Evolutionary conservation across 2,113 vertebrate species (phyloP).

Genomic region (Chamaea fasciata): DNA sequence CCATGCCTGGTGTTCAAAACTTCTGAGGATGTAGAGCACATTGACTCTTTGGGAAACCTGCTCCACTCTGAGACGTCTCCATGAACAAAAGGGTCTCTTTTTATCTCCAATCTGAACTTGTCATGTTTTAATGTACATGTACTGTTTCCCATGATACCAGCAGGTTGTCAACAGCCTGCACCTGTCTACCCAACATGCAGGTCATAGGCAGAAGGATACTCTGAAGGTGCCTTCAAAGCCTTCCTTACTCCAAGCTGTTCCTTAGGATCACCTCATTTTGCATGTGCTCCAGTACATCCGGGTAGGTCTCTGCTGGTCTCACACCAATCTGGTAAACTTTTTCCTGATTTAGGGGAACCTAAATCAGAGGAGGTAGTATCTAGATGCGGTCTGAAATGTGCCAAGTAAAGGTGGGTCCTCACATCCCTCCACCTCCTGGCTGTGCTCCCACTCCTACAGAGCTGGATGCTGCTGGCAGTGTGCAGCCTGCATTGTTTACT

Average conservation of each 20-base stretch:
- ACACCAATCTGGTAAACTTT: background rate
- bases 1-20: background rate
- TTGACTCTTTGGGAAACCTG: background rate
- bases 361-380: background rate
- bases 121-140: background rate
- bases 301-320: background rate
- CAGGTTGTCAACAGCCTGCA: background rate
- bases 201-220: background rate
- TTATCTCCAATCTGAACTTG: background rate
- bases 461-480: background rate
- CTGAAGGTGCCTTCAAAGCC: background rate
- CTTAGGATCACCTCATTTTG: fast-evolving
- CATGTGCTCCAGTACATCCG: background rate
- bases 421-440: background rate
- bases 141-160: fast-evolving
- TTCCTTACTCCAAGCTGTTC: background rate
- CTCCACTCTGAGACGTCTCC: fast-evolving
- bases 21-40: background rate
- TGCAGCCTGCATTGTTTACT: background rate
- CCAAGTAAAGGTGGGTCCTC: background rate
- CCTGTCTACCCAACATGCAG: background rate
- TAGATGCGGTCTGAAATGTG: background rate
- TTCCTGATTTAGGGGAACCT: background rate
- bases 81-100: background rate
- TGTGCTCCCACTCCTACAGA: background rate